Evolutionary conservation across 2,113 vertebrate genomes (phyloP).

Genomic region (Phalacrocorax aristotelis): DNA sequence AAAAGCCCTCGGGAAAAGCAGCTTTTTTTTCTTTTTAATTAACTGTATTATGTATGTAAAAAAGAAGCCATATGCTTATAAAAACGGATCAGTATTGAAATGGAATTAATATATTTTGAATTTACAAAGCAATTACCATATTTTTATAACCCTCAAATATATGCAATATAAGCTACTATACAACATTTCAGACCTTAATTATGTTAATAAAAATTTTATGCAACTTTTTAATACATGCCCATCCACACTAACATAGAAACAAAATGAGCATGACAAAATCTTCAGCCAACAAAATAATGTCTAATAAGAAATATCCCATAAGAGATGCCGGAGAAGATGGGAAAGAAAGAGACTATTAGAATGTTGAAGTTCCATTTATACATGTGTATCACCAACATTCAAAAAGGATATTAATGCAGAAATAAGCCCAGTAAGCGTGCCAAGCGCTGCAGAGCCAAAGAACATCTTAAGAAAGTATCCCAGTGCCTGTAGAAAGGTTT

Average conservation of each 20-base stretch:
- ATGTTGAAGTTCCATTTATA: neutral
- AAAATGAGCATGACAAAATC: neutral
- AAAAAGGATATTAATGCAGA: constrained; percentile 95
- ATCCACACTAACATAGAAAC: neutral
- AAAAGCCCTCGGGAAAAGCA: neutral
- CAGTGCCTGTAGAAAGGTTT: constrained; percentile 92
- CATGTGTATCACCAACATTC: neutral
- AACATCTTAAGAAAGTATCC: constrained; percentile 98
- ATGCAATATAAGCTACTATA: neutral
- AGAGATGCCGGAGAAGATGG: neutral
- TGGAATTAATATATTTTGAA: neutral
- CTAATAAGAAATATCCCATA: neutral
- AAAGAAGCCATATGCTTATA: neutral
- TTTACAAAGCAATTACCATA: constrained; percentile 23
- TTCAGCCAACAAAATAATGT: neutral
- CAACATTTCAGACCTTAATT: constrained; percentile 18
- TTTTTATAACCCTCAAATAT: constrained; percentile 1
- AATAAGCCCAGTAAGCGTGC: constrained; percentile 96
- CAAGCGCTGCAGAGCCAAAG: constrained; percentile 95
- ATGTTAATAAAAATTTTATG: constrained; percentile 11
- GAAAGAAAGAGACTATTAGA: neutral
- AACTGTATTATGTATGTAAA: neutral
- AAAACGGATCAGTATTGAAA: constrained; percentile 27
- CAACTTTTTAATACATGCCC: neutral
- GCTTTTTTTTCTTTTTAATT: neutral